Evolutionary conservation across 2,888 invertebrate species (phyloP).

Genomic region (Chrysina gloriosa): DNA sequence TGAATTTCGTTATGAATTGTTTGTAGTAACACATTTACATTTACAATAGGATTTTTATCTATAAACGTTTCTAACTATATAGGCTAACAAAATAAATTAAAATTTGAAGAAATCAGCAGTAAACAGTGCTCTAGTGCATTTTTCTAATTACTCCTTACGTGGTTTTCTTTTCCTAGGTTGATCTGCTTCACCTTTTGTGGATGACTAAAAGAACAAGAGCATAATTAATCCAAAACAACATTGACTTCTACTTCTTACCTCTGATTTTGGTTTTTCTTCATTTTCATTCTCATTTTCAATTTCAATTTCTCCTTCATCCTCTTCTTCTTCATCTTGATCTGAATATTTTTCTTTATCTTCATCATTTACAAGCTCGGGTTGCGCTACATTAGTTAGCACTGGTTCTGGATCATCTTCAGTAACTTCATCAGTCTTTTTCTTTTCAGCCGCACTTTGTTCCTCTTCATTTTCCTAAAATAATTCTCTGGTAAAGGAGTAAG

Average conservation of each 20-base stretch:
- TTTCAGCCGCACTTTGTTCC: conserved; percentile 65
- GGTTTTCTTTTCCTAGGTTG: conserved; percentile 61
- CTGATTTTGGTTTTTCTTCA: conserved; percentile 38
- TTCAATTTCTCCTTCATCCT: conserved; percentile 55
- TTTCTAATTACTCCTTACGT: conserved; percentile 58
- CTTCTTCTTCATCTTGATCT: conserved; percentile 59
- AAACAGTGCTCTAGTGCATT: conserved; percentile 33
- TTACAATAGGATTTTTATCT: conserved; percentile 30
- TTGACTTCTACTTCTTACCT: conserved; percentile 24
- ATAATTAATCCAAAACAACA: background rate
- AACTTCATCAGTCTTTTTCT: conserved; percentile 80
- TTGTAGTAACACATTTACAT: conserved; percentile 37
- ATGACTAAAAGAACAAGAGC: conserved; percentile 42
- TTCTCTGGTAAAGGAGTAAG: background rate
- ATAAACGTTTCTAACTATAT: conserved; percentile 31
- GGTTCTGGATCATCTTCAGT: conserved; percentile 71
- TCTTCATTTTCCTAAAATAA: conserved; percentile 64
- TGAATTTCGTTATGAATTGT: conserved; percentile 29
- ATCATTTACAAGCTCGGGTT: conserved; percentile 55
- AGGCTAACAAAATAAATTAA: conserved; percentile 42
- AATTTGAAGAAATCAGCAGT: conserved; percentile 2
- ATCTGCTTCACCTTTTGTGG: conserved; percentile 52
- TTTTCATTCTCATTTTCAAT: conserved; percentile 52
- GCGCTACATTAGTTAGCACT: conserved; percentile 59
- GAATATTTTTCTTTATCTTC: conserved; percentile 51